A percentile compares a stretch with the other conserved stretches of the same genome.
These are phyloP conservation scores for Campylomormyrus numenius DNA, from an alignment of 2,113 vertebrate genomes.

Conservation along the genomic window DNA sequence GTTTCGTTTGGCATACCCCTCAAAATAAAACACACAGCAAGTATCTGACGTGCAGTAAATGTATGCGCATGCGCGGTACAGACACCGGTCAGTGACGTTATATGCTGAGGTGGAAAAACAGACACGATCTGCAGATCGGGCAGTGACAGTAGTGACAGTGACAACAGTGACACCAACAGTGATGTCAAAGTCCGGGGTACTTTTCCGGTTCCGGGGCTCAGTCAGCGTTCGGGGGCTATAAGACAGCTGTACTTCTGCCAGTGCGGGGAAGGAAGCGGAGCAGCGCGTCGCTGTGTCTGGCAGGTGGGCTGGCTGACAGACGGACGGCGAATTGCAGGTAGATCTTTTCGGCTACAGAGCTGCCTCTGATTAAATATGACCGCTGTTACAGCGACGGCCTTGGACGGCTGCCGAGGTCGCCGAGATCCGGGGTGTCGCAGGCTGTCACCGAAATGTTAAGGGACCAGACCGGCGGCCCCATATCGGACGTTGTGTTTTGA, in stretches of 20 bases:
- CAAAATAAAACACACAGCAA: background rate
- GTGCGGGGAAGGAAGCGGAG: background rate
- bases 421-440: background rate
- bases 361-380: background rate
- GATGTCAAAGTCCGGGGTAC: background rate
- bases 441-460: background rate
- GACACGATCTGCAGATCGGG: background rate
- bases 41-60: background rate
- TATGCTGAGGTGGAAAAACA: background rate
- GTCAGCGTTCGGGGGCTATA: background rate
- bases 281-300: background rate
- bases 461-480: background rate
- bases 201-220: slow-evolving; percentile 1
- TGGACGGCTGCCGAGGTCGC: background rate
- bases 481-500: background rate
- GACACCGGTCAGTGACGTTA: background rate
- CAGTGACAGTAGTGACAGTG: background rate
- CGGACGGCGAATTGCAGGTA: background rate
- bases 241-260: background rate
- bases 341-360: background rate
- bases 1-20: background rate
- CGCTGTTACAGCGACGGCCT: background rate
- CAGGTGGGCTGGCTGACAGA: background rate
- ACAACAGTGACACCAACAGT: background rate
- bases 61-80: background rate